These are phyloP conservation scores for Cataglyphis albicans DNA, from an alignment of 2,888 invertebrate species.

Conservation along the genomic window DNA sequence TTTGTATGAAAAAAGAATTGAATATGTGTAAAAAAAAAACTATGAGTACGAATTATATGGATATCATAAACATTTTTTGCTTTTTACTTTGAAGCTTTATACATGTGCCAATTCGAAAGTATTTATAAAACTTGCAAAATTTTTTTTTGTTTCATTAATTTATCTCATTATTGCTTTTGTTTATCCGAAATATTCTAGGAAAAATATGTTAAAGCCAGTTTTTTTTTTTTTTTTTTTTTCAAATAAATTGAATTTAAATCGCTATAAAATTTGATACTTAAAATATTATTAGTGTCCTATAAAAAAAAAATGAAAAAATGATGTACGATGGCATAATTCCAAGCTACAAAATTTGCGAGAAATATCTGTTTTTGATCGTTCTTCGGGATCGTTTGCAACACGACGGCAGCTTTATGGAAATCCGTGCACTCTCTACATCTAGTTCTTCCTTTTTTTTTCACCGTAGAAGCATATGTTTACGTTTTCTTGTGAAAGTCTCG, in stretches of 20 bases:
- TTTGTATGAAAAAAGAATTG: neutral
- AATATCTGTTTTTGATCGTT: neutral
- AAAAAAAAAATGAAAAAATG: neutral
- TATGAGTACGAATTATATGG: neutral
- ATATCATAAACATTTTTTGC: neutral
- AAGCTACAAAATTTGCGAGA: neutral
- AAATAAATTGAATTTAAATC: neutral
- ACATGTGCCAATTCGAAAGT: neutral
- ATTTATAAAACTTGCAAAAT: neutral
- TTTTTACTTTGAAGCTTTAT: neutral
- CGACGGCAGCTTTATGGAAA: constrained; percentile 11
- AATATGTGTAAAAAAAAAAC: neutral
- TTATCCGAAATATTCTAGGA: neutral
- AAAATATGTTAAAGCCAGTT: neutral
- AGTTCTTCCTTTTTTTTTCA: neutral
- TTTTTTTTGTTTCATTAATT: neutral
- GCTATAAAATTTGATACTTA: neutral
- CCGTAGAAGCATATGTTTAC: constrained; percentile 35
- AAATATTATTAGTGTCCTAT: neutral
- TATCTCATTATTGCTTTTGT: neutral
- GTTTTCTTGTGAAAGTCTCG: constrained; percentile 42
- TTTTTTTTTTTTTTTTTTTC: neutral
- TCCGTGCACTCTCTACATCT: constrained; percentile 1
- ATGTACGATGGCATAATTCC: neutral
- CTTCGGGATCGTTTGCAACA: neutral